phyloP scores from a whole-genome alignment of 2,113 vertebrate species.

The Axis porcinus region DNA sequence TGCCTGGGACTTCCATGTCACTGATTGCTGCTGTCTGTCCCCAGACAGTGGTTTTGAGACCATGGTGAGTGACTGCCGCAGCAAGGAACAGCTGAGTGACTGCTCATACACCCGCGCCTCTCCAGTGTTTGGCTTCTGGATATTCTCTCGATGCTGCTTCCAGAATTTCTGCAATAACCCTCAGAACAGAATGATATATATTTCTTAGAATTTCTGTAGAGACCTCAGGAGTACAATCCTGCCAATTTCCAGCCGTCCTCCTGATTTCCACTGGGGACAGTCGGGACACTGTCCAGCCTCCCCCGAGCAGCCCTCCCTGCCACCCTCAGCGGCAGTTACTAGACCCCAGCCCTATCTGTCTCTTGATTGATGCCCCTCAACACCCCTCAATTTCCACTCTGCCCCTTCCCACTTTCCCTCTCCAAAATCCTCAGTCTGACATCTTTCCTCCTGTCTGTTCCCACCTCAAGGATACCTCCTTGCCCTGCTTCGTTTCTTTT shows the following conservation, averaged over 20 bases:
- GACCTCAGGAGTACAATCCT: not conserved
- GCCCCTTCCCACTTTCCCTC: not conserved
- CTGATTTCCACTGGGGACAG: not conserved
- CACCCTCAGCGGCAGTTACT: not conserved
- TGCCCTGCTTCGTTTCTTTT: not conserved
- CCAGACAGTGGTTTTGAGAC: conserved; percentile 30
- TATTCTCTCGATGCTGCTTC: conserved; percentile 51
- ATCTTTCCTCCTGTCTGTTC: not conserved
- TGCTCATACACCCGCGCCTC: not conserved
- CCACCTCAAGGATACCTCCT: not conserved
- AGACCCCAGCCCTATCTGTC: not conserved
- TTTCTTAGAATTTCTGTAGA: not conserved
- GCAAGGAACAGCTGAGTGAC: not conserved
- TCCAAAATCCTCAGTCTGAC: not conserved
- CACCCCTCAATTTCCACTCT: not conserved
- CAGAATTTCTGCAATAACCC: conserved; percentile 52
- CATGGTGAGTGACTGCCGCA: conserved; percentile 49
- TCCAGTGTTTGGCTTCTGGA: conserved; percentile 44
- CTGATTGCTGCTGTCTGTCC: not conserved
- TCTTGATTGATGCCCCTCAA: not conserved
- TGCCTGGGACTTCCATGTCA: not conserved
- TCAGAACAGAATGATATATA: not conserved
- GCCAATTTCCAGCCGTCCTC: not conserved
- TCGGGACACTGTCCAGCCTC: not conserved
- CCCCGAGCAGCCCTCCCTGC: not conserved